These are phyloP conservation scores for Gastrophysa polygoni DNA, from an alignment of 2,888 invertebrate genomes.

Conservation along the genomic window DNA sequence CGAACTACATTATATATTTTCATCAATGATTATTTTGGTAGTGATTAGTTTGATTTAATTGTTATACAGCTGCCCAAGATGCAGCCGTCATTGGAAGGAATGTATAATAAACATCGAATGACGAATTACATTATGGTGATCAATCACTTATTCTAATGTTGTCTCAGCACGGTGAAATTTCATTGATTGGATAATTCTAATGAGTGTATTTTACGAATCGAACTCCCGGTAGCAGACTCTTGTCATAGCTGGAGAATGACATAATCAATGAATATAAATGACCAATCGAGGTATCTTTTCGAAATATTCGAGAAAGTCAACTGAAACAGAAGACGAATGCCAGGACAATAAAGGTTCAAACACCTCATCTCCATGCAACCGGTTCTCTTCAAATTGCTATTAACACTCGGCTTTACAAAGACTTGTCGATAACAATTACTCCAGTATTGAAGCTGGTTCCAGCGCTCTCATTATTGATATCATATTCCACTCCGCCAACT, in stretches of 20 bases:
- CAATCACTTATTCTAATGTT: neutral
- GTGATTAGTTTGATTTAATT: too few species aligned
- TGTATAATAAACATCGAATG: neutral
- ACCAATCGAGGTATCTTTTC: constrained; percentile 9
- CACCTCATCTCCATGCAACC: constrained; percentile 26
- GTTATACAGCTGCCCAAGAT: neutral
- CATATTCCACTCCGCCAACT: constrained; percentile 23
- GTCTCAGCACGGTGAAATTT: neutral
- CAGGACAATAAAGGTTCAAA: constrained; percentile 25
- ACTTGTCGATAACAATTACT: constrained; percentile 34
- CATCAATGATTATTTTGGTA: too few species aligned
- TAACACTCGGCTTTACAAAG: constrained; percentile 26
- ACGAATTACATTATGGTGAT: neutral
- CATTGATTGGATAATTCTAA: neutral
- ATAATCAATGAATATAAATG: constrained; percentile 15
- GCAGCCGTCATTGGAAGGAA: neutral
- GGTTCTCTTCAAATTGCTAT: constrained; percentile 29
- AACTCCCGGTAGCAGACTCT: neutral
- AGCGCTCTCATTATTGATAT: constrained; percentile 26
- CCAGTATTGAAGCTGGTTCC: constrained; percentile 25
- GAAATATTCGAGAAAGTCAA: constrained; percentile 8
- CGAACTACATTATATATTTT: too few species aligned
- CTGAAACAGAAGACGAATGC: constrained; percentile 21
- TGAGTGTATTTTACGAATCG: neutral
- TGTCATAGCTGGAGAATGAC: neutral